Evolutionary conservation across 64 coral and sea anemone species (phyloP).

Genomic region (Stylophora pistillata): DNA sequence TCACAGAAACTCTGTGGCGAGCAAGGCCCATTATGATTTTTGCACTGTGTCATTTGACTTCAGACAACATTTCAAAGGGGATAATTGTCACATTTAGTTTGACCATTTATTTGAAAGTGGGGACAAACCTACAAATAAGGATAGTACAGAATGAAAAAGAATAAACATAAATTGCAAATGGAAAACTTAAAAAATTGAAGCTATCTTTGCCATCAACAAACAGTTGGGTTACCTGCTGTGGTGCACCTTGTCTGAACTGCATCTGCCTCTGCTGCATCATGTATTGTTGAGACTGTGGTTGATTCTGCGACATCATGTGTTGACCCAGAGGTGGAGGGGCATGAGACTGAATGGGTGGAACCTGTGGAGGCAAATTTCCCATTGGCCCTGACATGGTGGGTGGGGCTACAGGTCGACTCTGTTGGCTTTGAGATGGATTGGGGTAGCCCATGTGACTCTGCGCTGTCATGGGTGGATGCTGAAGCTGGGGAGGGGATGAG

Average conservation of each 20-base stretch:
- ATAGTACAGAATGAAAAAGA: too few species aligned
- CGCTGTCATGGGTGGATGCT: constrained; percentile 70
- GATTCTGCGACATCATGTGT: constrained; percentile 78
- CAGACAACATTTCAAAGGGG: too few species aligned
- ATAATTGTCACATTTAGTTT: too few species aligned
- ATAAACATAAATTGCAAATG: background rate
- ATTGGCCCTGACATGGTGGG: constrained; percentile 64
- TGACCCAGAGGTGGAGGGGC: constrained; percentile 48
- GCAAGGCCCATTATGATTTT: too few species aligned
- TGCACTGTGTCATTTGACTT: too few species aligned
- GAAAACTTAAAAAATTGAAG: background rate
- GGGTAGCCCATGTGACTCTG: constrained; percentile 74
- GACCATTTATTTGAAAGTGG: too few species aligned
- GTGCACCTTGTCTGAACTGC: constrained; percentile 69
- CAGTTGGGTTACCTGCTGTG: constrained; percentile 68
- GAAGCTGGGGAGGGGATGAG: constrained; percentile 62
- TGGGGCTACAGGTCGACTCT: constrained; percentile 28
- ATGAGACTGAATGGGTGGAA: constrained; percentile 63
- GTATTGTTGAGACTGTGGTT: constrained; percentile 71
- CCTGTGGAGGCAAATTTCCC: constrained; percentile 60
- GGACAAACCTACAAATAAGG: too few species aligned
- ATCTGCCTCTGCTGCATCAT: constrained; percentile 89
- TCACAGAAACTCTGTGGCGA: too few species aligned
- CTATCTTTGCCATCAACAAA: too few species aligned
- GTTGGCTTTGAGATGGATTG: constrained; percentile 49